Evolutionary conservation across 2,113 vertebrate genomes (phyloP).

Genomic region (Acrocephalus arundinaceus): DNA sequence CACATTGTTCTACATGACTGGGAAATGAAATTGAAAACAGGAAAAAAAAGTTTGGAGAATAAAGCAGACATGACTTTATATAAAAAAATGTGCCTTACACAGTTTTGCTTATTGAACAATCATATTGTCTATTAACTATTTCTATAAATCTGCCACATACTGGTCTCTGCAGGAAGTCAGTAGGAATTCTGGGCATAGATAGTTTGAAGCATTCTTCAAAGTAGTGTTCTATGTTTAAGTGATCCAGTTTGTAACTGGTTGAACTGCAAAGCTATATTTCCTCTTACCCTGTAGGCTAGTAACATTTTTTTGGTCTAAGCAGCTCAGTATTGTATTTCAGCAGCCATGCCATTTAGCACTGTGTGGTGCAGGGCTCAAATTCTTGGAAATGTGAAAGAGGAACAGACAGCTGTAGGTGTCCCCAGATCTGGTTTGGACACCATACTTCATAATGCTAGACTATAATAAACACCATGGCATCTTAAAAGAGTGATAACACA

Average conservation of each 20-base stretch:
- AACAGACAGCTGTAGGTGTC: neutral
- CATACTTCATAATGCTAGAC: neutral
- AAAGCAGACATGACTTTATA: slow-evolving; percentile 53
- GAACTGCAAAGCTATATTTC: neutral
- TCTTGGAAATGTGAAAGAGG: neutral
- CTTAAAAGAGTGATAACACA: neutral
- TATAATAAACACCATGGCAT: neutral
- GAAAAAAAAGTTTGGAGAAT: slow-evolving; percentile 44
- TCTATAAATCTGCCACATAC: slow-evolving; percentile 18
- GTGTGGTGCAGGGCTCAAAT: neutral
- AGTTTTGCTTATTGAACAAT: slow-evolving; percentile 16
- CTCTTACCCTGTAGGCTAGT: neutral
- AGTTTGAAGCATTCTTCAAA: neutral
- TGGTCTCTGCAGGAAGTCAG: neutral
- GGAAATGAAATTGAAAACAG: slow-evolving; percentile 52
- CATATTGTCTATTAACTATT: neutral
- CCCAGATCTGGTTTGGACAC: neutral
- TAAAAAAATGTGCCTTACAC: slow-evolving; percentile 23
- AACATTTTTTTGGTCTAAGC: neutral
- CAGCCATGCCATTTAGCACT: neutral
- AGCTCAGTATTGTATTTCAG: neutral
- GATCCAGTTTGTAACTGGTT: neutral
- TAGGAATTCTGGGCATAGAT: neutral
- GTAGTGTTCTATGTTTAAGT: neutral
- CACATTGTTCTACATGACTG: slow-evolving; percentile 57